Evolutionary conservation across 2,888 invertebrate species (phyloP).

Genomic region (Hirtodrosophila confusa): DNA sequence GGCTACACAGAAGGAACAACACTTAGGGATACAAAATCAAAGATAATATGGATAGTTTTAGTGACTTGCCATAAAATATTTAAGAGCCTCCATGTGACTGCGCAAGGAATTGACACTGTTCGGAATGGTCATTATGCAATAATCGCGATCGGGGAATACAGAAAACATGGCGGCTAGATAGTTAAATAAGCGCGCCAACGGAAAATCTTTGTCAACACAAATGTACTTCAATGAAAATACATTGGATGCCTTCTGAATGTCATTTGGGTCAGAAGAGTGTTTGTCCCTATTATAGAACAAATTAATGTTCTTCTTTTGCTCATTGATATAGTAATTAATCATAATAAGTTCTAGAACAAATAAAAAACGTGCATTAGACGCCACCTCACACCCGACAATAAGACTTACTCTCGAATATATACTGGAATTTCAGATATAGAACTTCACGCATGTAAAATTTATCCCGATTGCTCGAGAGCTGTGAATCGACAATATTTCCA

Average conservation of each 20-base stretch:
- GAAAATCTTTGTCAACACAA: conserved; percentile 55
- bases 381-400: no score
- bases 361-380: no score
- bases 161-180: conserved; percentile 88
- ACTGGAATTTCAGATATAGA: conserved; percentile 47
- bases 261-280: not conserved
- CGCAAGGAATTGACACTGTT: conserved; percentile 25
- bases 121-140: conserved; percentile 74
- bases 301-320: conserved; percentile 16
- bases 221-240: conserved; percentile 73
- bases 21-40: not conserved
- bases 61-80: conserved; percentile 75
- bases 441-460: conserved; percentile 43
- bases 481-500: conserved; percentile 24
- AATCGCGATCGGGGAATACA: conserved; percentile 88
- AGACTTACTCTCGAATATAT: conserved; percentile 56
- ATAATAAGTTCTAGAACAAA: conserved; percentile 43
- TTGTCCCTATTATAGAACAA: conserved; percentile 48
- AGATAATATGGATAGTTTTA: not conserved
- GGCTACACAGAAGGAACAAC: conserved; percentile 35
- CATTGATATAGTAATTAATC: conserved; percentile 50
- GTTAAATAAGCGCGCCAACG: conserved; percentile 68
- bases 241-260: conserved; percentile 53
- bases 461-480: not conserved
- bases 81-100: conserved; percentile 55